Percentiles rank a stretch among this genome's conserved stretches.
Evolutionary conservation across 2,797 vertebrate genomes (phyloP).

Genomic region (Sebastes oblongus): DNA sequence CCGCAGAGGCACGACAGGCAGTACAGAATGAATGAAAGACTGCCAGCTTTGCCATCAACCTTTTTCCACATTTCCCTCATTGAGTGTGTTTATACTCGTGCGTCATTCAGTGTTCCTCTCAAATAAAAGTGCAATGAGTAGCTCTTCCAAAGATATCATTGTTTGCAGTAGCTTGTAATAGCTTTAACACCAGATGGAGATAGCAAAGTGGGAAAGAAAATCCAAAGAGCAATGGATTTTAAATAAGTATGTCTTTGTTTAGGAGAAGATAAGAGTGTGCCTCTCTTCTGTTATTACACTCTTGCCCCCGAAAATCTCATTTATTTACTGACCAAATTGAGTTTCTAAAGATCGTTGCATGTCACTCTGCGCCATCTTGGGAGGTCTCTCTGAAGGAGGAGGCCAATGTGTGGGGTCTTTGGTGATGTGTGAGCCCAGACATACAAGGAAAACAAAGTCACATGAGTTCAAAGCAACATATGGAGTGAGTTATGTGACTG

Average conservation of each 20-base stretch:
- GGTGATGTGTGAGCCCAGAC: neutral
- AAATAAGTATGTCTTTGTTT: constrained; percentile 43
- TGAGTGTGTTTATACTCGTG: constrained; percentile 17
- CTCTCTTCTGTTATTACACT: constrained; percentile 27
- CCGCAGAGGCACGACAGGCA: neutral
- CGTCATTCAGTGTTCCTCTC: constrained; percentile 39
- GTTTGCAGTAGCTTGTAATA: constrained; percentile 30
- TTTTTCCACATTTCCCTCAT: constrained; percentile 7
- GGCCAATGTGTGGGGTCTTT: constrained; percentile 38
- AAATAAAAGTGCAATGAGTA: constrained; percentile 9
- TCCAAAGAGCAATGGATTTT: constrained; percentile 22
- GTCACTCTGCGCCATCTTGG: constrained; percentile 40
- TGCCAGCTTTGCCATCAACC: neutral
- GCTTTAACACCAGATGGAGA: constrained; percentile 31
- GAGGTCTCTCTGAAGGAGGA: constrained; percentile 48
- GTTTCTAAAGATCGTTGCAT: constrained; percentile 9
- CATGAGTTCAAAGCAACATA: constrained; percentile 20
- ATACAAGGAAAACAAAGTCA: constrained; percentile 30
- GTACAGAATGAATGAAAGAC: constrained; percentile 20
- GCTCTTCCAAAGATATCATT: constrained; percentile 34
- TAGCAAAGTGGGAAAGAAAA: constrained; percentile 6
- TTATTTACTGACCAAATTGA: constrained; percentile 54
- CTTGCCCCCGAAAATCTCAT: constrained; percentile 15
- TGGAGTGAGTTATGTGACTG: neutral
- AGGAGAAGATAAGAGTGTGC: constrained; percentile 13